Base-by-base conservation (phyloP, 1,140 invertebrate genomes). In the Macrotrachela quadricornifera region DNA sequence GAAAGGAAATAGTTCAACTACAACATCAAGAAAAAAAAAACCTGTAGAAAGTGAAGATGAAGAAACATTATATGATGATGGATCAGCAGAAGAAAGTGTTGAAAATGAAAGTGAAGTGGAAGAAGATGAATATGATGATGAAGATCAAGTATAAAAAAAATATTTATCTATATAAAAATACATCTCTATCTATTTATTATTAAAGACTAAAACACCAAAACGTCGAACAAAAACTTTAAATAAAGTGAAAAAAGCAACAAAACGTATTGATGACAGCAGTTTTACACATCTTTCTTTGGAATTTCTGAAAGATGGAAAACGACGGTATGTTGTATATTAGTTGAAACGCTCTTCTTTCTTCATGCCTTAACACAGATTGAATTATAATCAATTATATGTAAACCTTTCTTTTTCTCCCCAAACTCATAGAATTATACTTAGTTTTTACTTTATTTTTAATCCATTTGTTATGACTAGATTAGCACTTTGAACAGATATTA, bases 271-370 rank as follows among this genome's bases (percentile, higher is more conserved):
- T 17, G 51, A 53, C 4, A 37, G 18, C 11, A 53, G 46, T 43
- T 54, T 54, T 45, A 54, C 46, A 43, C 53, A 54, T 18, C 37
- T 36, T 16, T 18, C 10, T 18, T 54, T 46, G 11, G 53, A 49
- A 0, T 54, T 54, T 44, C 16, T 54, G 14, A 18, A 54, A 44
- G 53, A 54, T 10, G 47, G 48, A 14, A 49, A 54, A 45, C 46
- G 21, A 30, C 21, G 21, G 21, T 30, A 30, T 4, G 21, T 30
- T 4, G 8, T 4, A 30, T 30, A 30, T 30, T 30, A 30, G 16
- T 30, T 36, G 21, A 16, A 0, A 36, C 1, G 6, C 9, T 10
- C 14, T 9, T 38, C 21, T 44, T 46, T 36, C 30, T 51, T 45
- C 15, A 38, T 15, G 12, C 15, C 6, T 18, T 42, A 21, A 42